Conservation (phyloP, 2,888 invertebrate genomes). For the Drosophila yooni region DNA sequence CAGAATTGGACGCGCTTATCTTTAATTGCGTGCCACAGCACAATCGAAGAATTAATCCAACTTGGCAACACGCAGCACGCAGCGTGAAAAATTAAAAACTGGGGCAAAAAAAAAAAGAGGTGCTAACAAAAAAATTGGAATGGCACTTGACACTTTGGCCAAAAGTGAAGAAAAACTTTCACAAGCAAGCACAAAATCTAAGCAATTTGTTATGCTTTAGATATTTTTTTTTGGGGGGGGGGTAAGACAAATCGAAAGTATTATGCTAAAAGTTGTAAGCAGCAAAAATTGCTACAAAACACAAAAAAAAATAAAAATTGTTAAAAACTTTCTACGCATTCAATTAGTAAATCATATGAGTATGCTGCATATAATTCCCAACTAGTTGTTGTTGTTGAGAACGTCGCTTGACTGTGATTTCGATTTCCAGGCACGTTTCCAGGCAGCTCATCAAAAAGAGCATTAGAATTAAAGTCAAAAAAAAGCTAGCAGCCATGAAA, state of each 20-base stretch:
- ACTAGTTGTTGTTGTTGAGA: slow-evolving; percentile 24
- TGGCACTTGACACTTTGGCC: slow-evolving; percentile 56
- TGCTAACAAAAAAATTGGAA: slow-evolving; percentile 46
- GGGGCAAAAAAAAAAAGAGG: slow-evolving; percentile 51
- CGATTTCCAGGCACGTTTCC: slow-evolving; percentile 34
- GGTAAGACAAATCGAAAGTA: slow-evolving; percentile 17
- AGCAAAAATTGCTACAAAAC: background rate
- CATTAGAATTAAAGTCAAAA: slow-evolving; percentile 52
- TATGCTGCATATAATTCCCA: slow-evolving; percentile 46
- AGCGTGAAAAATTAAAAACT: slow-evolving; percentile 38
- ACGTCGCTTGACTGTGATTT: slow-evolving; percentile 5
- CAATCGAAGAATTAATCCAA: slow-evolving; percentile 2
- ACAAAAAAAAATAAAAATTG: background rate
- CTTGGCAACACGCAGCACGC: background rate
- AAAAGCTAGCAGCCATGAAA: slow-evolving; percentile 58
- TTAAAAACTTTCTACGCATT: slow-evolving; percentile 60
- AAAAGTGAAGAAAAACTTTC: slow-evolving; percentile 57
- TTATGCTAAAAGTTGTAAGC: slow-evolving; percentile 9
- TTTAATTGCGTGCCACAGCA: slow-evolving; percentile 20
- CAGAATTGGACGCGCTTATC: slow-evolving; percentile 47
- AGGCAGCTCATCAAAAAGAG: slow-evolving; percentile 36
- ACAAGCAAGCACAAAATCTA: slow-evolving; percentile 38
- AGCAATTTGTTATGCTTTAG: slow-evolving; percentile 30
- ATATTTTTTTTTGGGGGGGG: background rate
- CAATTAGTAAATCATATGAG: slow-evolving; percentile 45